Percentiles rank a stretch among this genome's conserved stretches.
phyloP scores from a whole-genome alignment of 2,888 invertebrate genomes.

The Tuberolachnus salignus region DNA sequence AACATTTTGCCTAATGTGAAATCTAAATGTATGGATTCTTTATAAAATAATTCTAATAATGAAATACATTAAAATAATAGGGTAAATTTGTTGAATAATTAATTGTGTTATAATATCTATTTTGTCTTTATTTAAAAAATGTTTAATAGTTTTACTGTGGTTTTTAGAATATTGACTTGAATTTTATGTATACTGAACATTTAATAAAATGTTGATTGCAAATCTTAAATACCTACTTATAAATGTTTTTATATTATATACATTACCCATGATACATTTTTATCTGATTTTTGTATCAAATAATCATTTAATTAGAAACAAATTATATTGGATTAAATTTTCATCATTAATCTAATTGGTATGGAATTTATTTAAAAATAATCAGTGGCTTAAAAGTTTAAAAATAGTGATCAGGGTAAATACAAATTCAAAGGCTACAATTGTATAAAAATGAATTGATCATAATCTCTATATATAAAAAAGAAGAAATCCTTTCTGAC shows the following conservation, averaged over 20 bases:
- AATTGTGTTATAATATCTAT: slow-evolving; percentile 40
- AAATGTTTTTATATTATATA: neutral
- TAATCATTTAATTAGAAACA: too few relatives aligned
- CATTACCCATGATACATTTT: neutral
- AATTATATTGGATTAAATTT: too few relatives aligned
- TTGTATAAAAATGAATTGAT: too few relatives aligned
- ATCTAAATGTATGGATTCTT: slow-evolving; percentile 32
- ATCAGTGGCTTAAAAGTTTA: too few relatives aligned
- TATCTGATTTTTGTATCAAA: neutral
- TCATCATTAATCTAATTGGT: too few relatives aligned
- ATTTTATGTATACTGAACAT: slow-evolving; percentile 42
- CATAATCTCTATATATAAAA: too few relatives aligned
- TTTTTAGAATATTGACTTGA: slow-evolving; percentile 42
- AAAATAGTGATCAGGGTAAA: too few relatives aligned
- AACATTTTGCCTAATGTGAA: slow-evolving; percentile 22
- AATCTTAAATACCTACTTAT: neutral
- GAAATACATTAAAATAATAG: slow-evolving; percentile 43
- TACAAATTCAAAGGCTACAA: too few relatives aligned
- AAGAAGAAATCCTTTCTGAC: too few relatives aligned
- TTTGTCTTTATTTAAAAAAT: slow-evolving; percentile 37
- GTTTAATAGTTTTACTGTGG: slow-evolving; percentile 43
- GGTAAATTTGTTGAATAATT: slow-evolving; percentile 41
- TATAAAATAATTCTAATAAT: slow-evolving; percentile 25
- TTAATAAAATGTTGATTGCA: slow-evolving; percentile 49
- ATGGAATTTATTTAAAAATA: too few relatives aligned